These are phyloP conservation scores for Chrysoperla carnea DNA, from an alignment of 1,140 invertebrate species.

Conservation along the genomic window DNA sequence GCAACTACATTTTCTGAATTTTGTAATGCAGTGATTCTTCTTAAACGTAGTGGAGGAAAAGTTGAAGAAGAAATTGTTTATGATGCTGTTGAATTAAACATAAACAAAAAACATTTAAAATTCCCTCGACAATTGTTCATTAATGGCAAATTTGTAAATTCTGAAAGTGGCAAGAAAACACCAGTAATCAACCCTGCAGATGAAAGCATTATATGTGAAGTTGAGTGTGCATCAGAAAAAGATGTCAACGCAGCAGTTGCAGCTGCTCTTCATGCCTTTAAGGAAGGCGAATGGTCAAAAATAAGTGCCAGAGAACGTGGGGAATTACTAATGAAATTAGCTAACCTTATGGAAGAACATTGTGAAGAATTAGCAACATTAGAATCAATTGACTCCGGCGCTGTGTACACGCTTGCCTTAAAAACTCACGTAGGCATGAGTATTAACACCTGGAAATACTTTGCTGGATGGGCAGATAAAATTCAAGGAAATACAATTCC, in stretches of 20 bases:
- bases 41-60: conserved; percentile 41
- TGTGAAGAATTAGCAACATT: conserved; percentile 89
- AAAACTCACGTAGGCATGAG: conserved; percentile 93
- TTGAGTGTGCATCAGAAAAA: conserved; percentile 52
- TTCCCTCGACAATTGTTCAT: conserved; percentile 85
- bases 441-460: conserved; percentile 83
- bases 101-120: conserved; percentile 68
- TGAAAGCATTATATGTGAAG: conserved; percentile 62
- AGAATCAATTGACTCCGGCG: conserved; percentile 82
- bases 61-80: conserved; percentile 32
- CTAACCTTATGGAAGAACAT: conserved; percentile 84
- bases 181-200: conserved; percentile 70
- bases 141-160: conserved; percentile 75
- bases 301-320: conserved; percentile 71
- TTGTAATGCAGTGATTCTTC: conserved; percentile 35
- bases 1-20: conserved; percentile 77
- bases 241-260: conserved; percentile 79
- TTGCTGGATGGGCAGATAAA: conserved; percentile 91
- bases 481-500: conserved; percentile 85
- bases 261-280: conserved; percentile 73
- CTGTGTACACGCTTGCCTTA: conserved; percentile 84
- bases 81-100: conserved; percentile 52
- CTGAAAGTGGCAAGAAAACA: conserved; percentile 41
- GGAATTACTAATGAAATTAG: conserved; percentile 55
- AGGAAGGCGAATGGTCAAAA: conserved; percentile 75